Evolutionary conservation across 2,797 vertebrate species (phyloP).

Genomic region (Macropus fuliginosus): DNA sequence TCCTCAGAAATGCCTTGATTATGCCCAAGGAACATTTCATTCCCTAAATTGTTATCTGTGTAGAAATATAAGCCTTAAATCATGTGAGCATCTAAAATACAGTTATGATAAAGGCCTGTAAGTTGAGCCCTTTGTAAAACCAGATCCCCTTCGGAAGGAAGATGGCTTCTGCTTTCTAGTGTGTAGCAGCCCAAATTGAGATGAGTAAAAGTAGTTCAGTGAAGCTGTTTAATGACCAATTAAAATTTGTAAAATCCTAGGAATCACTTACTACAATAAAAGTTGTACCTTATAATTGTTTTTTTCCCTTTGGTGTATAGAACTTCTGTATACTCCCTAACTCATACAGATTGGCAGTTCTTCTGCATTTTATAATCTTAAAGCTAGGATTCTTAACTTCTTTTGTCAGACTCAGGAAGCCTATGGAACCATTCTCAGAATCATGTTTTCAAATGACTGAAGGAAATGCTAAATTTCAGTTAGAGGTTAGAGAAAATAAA

Average conservation of each 20-base stretch:
- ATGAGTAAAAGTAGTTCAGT: conserved; percentile 21
- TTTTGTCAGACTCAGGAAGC: neutral
- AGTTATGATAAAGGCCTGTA: conserved; percentile 14
- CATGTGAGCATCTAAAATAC: neutral
- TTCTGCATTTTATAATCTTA: neutral
- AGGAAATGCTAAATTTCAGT: neutral
- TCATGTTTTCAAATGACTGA: neutral
- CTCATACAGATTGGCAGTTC: neutral
- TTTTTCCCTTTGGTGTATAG: neutral
- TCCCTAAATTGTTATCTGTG: too few species aligned
- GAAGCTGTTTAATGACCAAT: conserved; percentile 24
- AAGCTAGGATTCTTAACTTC: neutral
- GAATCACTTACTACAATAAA: conserved; percentile 14
- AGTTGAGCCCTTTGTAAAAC: conserved; percentile 45
- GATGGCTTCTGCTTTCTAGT: conserved; percentile 45
- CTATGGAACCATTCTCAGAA: neutral
- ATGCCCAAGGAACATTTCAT: too few species aligned
- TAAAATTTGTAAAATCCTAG: conserved; percentile 29
- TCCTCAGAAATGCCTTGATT: neutral
- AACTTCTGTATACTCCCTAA: neutral
- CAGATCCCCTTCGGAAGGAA: conserved; percentile 4
- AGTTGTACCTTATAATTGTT: neutral
- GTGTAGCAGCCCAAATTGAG: neutral
- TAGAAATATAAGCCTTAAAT: neutral
- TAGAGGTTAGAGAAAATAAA: neutral